phyloP scores from a whole-genome alignment of 1,140 invertebrate genomes.

The Apis laboriosa region DNA sequence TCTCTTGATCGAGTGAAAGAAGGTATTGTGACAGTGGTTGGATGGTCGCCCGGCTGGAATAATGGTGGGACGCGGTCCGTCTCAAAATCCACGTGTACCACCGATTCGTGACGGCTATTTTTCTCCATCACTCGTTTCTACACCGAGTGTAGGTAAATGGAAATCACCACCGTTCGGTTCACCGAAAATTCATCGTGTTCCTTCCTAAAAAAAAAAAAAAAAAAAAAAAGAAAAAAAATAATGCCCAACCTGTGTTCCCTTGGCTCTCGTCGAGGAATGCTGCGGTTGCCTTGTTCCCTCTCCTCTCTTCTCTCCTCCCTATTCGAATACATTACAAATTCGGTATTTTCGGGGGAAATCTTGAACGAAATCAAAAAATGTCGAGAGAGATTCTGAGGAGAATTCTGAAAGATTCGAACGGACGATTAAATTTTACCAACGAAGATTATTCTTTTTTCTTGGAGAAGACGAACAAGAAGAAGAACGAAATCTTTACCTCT shows the following conservation, averaged over 20 bases:
- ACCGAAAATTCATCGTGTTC: slow-evolving; percentile 16
- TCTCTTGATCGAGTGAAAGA: neutral
- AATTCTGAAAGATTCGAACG: neutral
- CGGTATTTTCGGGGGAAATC: neutral
- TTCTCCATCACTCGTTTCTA: neutral
- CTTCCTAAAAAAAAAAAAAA: neutral
- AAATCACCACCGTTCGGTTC: slow-evolving; percentile 39
- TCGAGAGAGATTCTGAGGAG: neutral
- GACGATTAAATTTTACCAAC: neutral
- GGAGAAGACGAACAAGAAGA: too few species aligned
- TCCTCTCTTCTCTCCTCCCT: neutral
- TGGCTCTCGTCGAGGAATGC: slow-evolving; percentile 34
- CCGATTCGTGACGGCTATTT: slow-evolving; percentile 26
- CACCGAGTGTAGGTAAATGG: slow-evolving; percentile 34
- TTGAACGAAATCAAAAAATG: neutral
- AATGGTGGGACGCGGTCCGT: slow-evolving; percentile 3
- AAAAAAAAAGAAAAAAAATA: neutral
- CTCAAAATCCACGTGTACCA: slow-evolving; percentile 39
- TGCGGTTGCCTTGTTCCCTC: slow-evolving; percentile 26
- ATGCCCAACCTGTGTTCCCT: slow-evolving; percentile 26
- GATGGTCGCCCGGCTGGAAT: neutral
- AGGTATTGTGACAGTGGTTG: slow-evolving; percentile 13
- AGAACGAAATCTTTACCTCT: too few species aligned
- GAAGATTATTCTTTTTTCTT: too few species aligned
- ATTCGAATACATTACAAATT: slow-evolving; percentile 26